Conservation (phyloP, 2,113 vertebrate species). For the Elephantulus edwardii region DNA sequence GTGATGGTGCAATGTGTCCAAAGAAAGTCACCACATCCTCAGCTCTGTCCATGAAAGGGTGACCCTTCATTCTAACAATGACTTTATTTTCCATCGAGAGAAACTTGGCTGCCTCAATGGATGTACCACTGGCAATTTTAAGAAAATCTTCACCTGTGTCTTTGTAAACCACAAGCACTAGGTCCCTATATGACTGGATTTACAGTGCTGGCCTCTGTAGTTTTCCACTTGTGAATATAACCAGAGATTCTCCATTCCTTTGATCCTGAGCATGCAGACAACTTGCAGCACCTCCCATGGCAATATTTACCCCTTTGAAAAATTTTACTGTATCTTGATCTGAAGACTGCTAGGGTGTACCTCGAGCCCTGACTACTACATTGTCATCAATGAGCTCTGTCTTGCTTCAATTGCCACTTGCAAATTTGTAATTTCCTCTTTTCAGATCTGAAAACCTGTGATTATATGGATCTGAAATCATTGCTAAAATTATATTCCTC, state of each 20-base stretch:
- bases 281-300: slow-evolving; percentile 91
- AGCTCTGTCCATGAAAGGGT: slow-evolving; percentile 87
- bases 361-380: slow-evolving; percentile 90
- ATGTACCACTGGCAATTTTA: slow-evolving; percentile 91
- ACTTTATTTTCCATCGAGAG: slow-evolving; percentile 90
- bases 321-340: slow-evolving; percentile 98
- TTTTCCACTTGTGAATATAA: slow-evolving; percentile 94
- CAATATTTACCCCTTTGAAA: slow-evolving; percentile 98
- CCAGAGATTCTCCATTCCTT: slow-evolving; percentile 95
- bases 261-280: slow-evolving; percentile 95
- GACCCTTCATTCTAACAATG: slow-evolving; percentile 88
- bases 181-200: slow-evolving; percentile 97
- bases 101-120: slow-evolving; percentile 89
- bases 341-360: slow-evolving; percentile 97
- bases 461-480: no score
- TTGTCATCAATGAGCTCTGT: slow-evolving; percentile 95
- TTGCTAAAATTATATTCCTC: no score
- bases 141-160: slow-evolving; percentile 90
- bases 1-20: slow-evolving; percentile 89
- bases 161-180: slow-evolving; percentile 91
- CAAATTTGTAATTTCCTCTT: no score
- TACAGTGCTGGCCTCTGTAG: slow-evolving; percentile 94
- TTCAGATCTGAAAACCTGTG: no score
- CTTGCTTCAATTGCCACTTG: no score
- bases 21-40: slow-evolving; percentile 88